Evolutionary conservation across 1,140 invertebrate genomes (phyloP).

Genomic region (Bombus picipes): DNA sequence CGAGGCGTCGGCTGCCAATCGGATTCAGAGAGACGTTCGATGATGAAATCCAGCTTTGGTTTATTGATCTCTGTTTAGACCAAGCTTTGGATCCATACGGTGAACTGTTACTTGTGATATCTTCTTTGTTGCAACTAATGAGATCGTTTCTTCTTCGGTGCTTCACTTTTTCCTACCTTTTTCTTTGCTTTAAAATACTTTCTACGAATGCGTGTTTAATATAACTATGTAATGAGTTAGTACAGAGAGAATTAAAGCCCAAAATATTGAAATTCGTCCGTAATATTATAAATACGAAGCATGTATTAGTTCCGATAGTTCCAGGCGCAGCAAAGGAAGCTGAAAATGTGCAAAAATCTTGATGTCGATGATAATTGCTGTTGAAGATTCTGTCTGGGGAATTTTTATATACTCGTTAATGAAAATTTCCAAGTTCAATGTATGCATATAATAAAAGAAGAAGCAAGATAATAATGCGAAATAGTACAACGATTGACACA

Average conservation of each 20-base stretch:
- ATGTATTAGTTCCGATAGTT: no score
- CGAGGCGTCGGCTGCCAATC: conserved; percentile 1
- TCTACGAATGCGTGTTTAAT: neutral
- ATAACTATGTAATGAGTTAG: neutral
- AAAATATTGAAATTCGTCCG: no score
- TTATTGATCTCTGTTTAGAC: conserved; percentile 22
- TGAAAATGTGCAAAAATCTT: no score
- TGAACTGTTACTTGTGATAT: conserved; percentile 9
- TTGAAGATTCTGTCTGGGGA: no score
- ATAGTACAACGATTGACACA: no score
- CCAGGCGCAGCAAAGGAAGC: no score
- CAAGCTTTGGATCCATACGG: neutral
- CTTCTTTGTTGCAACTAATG: neutral
- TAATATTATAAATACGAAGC: no score
- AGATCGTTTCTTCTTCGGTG: neutral
- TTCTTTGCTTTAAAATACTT: neutral
- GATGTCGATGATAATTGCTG: no score
- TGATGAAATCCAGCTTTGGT: conserved; percentile 20
- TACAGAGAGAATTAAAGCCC: neutral
- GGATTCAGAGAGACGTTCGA: neutral
- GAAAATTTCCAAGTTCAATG: no score
- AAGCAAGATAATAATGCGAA: no score
- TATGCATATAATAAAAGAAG: no score
- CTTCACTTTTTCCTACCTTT: neutral
- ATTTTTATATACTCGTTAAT: no score